These are phyloP conservation scores for Nasonia oneida DNA, from an alignment of 2,888 invertebrate species.

Conservation along the genomic window DNA sequence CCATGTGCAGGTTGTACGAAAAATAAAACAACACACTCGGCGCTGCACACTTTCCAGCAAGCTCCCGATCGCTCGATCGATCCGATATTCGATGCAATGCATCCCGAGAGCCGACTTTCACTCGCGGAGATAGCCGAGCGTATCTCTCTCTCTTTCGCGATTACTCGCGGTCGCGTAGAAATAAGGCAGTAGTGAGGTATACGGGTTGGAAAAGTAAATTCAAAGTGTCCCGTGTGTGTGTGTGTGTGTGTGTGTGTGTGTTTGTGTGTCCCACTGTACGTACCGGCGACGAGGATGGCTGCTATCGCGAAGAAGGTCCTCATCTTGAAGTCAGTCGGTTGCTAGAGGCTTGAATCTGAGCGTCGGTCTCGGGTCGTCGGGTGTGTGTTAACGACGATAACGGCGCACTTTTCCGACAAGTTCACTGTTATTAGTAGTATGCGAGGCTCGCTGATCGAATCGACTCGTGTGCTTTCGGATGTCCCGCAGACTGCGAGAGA, in stretches of 20 bases:
- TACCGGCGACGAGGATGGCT: slow-evolving; percentile 78
- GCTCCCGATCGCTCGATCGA: background rate
- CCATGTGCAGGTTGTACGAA: no score
- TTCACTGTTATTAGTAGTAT: slow-evolving; percentile 57
- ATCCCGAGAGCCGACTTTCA: slow-evolving; percentile 21
- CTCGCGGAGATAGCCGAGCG: slow-evolving; percentile 15
- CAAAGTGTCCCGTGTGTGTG: background rate
- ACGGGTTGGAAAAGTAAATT: background rate
- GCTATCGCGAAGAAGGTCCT: slow-evolving; percentile 77
- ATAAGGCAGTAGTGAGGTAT: background rate
- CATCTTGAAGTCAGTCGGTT: slow-evolving; percentile 65
- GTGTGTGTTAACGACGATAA: slow-evolving; percentile 24
- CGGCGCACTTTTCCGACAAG: slow-evolving; percentile 27
- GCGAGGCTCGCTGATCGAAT: slow-evolving; percentile 64
- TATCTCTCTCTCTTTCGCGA: background rate
- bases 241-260: background rate
- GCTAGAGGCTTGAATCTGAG: background rate
- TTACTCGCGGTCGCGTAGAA: background rate
- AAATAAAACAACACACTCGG: slow-evolving; percentile 8
- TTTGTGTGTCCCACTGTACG: slow-evolving; percentile 67
- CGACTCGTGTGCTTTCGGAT: background rate
- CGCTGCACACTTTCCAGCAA: background rate
- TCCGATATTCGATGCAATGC: slow-evolving; percentile 12
- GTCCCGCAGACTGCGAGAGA: slow-evolving; percentile 57
- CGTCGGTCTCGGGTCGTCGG: background rate